Percentiles rank a stretch among this genome's conserved stretches.
Evolutionary conservation across 2,888 invertebrate species (phyloP).

Genomic region (Augiades crinisus): DNA sequence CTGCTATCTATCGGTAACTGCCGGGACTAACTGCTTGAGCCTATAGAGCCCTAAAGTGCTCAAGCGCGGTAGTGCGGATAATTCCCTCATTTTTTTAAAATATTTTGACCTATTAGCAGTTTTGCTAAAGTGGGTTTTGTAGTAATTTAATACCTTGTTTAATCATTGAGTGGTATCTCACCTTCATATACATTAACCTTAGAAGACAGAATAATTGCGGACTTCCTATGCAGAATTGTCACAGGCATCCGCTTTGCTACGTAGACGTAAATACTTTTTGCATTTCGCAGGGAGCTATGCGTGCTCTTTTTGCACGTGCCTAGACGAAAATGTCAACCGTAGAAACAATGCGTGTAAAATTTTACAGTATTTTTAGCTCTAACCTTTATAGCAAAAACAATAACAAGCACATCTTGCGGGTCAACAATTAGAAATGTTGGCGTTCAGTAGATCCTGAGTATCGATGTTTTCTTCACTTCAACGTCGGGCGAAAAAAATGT

Average conservation of each 20-base stretch:
- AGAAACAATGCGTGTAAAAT: not conserved
- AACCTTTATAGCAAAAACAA: not conserved
- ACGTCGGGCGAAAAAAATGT: too few species aligned
- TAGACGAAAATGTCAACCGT: slow-evolving; percentile 3
- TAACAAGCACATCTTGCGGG: not conserved
- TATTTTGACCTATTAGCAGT: too few species aligned
- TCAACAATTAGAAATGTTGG: not conserved
- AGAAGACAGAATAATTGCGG: not conserved
- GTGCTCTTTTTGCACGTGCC: not conserved
- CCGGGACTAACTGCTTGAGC: too few species aligned
- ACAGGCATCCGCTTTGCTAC: not conserved
- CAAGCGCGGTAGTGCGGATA: too few species aligned
- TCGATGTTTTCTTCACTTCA: not conserved
- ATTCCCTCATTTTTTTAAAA: too few species aligned
- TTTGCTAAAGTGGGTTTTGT: too few species aligned
- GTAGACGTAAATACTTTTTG: not conserved
- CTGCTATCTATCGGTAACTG: too few species aligned
- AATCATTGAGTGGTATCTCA: too few species aligned
- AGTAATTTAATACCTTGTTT: too few species aligned
- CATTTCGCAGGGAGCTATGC: not conserved
- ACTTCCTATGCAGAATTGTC: slow-evolving; percentile 16
- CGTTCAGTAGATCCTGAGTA: too few species aligned
- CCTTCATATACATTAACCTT: too few species aligned
- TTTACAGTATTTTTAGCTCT: not conserved
- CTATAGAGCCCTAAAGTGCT: too few species aligned